phyloP scores from a whole-genome alignment of 2,888 invertebrate species.

The Hyposoter dolosus region DNA sequence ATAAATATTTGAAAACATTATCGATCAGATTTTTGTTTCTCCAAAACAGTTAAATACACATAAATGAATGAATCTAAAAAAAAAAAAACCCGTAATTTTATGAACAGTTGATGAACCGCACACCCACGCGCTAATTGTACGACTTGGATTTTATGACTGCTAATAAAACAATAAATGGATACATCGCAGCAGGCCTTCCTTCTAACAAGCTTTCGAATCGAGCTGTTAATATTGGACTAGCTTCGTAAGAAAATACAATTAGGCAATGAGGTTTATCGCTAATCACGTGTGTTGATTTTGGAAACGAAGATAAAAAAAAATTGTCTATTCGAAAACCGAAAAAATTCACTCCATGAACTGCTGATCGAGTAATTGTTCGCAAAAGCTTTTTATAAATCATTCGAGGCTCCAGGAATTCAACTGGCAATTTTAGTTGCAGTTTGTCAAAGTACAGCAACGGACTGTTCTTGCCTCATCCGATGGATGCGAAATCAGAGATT shows the following conservation, averaged over 20 bases:
- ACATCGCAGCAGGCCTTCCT: constrained; percentile 68
- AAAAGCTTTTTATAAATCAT: neutral
- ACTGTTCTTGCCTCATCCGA: neutral
- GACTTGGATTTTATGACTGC: constrained; percentile 78
- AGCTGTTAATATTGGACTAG: constrained; percentile 39
- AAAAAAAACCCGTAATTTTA: neutral
- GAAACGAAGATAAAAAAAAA: neutral
- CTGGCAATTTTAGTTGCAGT: neutral
- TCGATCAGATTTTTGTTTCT: neutral
- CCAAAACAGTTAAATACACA: neutral
- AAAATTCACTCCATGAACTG: neutral
- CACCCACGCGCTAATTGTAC: constrained; percentile 80
- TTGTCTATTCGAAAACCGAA: neutral
- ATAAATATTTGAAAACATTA: constrained; percentile 8
- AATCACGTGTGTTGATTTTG: neutral
- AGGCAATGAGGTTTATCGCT: neutral
- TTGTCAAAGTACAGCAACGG: neutral
- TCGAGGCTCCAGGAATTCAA: neutral
- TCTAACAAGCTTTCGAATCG: constrained; percentile 38
- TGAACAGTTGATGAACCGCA: constrained; percentile 1
- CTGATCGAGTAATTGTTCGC: neutral
- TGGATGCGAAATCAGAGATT: neutral
- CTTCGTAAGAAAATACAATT: constrained; percentile 8
- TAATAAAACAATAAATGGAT: constrained; percentile 83
- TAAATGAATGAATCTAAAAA: neutral